Percentiles rank a stretch among this genome's conserved stretches.
phyloP scores from a whole-genome alignment of 2,888 invertebrate genomes.

The Drosophila leonis region DNA sequence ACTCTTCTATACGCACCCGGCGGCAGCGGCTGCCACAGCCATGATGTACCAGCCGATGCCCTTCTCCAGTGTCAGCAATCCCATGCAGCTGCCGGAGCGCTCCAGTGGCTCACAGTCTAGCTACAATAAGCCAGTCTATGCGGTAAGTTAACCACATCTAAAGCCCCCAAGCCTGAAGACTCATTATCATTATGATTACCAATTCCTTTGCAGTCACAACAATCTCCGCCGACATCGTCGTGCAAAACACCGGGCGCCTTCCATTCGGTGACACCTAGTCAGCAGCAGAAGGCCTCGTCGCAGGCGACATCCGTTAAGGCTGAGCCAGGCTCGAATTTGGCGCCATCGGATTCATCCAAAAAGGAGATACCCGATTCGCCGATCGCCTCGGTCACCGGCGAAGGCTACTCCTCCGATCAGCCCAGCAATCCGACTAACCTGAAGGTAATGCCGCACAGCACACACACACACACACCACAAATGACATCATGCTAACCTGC shows the following conservation, averaged over 20 bases:
- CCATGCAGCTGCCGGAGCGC: slow-evolving; percentile 63
- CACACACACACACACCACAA: background rate
- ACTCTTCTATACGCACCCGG: slow-evolving; percentile 87
- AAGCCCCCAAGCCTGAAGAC: no score
- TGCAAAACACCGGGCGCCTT: slow-evolving; percentile 77
- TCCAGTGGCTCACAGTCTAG: slow-evolving; percentile 34
- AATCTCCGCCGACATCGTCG: slow-evolving; percentile 52
- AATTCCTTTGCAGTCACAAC: slow-evolving; percentile 35
- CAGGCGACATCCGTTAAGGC: slow-evolving; percentile 84
- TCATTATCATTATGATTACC: no score
- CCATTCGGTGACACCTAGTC: slow-evolving; percentile 78
- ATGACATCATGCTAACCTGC: background rate
- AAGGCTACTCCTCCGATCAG: slow-evolving; percentile 75
- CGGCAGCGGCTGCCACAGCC: slow-evolving; percentile 80
- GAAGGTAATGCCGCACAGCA: slow-evolving; percentile 61
- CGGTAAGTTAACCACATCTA: no score
- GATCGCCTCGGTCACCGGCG: slow-evolving; percentile 79
- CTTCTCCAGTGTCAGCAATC: slow-evolving; percentile 84
- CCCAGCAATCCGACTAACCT: slow-evolving; percentile 62
- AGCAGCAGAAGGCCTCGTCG: slow-evolving; percentile 77
- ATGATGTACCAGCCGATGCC: slow-evolving; percentile 88
- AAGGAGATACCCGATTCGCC: slow-evolving; percentile 86
- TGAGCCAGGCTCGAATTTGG: slow-evolving; percentile 85
- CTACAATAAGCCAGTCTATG: slow-evolving; percentile 62
- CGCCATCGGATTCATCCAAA: slow-evolving; percentile 87